Evolutionary conservation across 92 coral and sea anemone species (phyloP).

Genomic region (Epizoanthus ramosus): DNA sequence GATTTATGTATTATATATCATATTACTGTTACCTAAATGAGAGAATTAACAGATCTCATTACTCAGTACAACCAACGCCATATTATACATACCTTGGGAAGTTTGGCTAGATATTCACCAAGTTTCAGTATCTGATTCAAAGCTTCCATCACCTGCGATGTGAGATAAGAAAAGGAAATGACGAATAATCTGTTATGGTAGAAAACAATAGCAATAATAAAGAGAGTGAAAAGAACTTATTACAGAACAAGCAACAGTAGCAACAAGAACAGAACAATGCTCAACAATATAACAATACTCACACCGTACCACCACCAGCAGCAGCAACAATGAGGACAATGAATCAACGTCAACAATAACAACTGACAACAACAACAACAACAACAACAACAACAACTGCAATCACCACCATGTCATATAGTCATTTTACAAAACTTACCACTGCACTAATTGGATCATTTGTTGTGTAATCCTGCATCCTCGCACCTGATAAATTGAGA

Average conservation of each 20-base stretch:
- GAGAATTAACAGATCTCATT: not conserved
- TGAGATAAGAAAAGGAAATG: not conserved
- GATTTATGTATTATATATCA: no score
- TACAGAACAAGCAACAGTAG: not conserved
- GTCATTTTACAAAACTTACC: conserved; percentile 54
- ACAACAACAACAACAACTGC: not conserved
- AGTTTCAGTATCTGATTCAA: conserved; percentile 77
- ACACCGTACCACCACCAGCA: not conserved
- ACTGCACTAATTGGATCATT: conserved; percentile 83
- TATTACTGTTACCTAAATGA: no score
- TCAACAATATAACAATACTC: not conserved
- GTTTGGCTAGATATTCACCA: conserved; percentile 93
- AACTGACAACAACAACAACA: not conserved
- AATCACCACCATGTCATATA: not conserved
- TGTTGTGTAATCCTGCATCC: conserved; percentile 92
- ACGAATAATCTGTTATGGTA: no score
- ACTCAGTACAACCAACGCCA: not conserved
- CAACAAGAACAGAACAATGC: not conserved
- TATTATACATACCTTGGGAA: conserved; percentile 81
- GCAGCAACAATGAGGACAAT: not conserved
- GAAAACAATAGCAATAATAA: no score
- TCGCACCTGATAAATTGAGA: conserved; percentile 84
- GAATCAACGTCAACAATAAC: not conserved
- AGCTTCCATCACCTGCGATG: conserved; percentile 89
- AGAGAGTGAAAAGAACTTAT: no score